Base-by-base conservation (phyloP, 2,113 vertebrate genomes). In the Epinephelus lanceolatus region DNA sequence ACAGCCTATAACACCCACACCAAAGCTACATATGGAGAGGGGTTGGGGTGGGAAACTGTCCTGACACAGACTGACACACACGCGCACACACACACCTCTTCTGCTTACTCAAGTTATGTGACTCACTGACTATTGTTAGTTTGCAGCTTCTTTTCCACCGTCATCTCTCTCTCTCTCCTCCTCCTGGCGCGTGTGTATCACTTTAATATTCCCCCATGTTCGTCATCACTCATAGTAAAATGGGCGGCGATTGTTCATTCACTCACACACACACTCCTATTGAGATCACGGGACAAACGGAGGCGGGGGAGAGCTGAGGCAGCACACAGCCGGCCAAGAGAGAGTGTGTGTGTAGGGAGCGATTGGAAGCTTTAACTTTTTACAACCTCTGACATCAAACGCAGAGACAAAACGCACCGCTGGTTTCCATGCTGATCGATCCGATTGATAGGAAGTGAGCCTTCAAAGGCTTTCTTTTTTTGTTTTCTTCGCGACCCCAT, bases 181-280 rank as follows among this genome's bases (percentile, higher is more conserved):
- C 42, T 45, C 23, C 40, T 55, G 53, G 63, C 8, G n/a, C 53
- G 86, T 59, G 83, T 72, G 61, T 88, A 53, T 80, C 76, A 37
- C 88, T 92, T 92, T 89, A 89, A 90, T 63, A 75, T 75, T 63
- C 65, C 68, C 71, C 49, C 71, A 12, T 30, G 67, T 60, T 81
- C 84, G 78, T 94, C 90, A 91, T 83, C 78, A 19, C 47, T 83
- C 60, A 63, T 86, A 94, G 92, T 92, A 90, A 91, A 92, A 88
- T 80, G 81, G 94, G 86, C 80, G 90, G 89, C 27, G 90, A 83
- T 88, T 90, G 87, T 93, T 93, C 92, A 91, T 92, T 91, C 89
- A 90, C 51, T 51, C 42, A 45, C 42, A 45, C 42, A 42, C 73
- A 65, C 85, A 45, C 89, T 76, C 27, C 62, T 21, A 49, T 57